Base-by-base conservation (phyloP, 1,140 invertebrate species). In the Cherax destructor region DNA sequence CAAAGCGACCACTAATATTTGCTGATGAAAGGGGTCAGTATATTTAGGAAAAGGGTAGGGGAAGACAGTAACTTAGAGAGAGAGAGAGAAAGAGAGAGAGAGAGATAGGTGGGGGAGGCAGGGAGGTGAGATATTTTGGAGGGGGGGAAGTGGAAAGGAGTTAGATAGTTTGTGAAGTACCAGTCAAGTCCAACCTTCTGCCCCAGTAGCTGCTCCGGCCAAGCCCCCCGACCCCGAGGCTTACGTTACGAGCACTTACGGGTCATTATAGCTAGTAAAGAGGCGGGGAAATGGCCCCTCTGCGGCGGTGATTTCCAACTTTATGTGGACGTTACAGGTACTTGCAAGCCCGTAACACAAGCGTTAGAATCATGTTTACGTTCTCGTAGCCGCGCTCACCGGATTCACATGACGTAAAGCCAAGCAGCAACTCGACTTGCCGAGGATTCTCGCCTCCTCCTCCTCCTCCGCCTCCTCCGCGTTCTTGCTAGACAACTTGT, bases 251-350 rank as follows among this genome's bases (percentile, higher is more conserved):
- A 91, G 88, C 88, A 91, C 88, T 91, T 91, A 79, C 72, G 88
- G 88, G 88, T 91, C 88, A 91, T 91, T 85, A 91, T 91, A 52
- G 88, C 88, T 91, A 91, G 88, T 91, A 85, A 86, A 91, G 88
- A 91, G 83, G 88, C 88, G 88, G 85, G 88, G 88, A 83, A 91
- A 91, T 79, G 74, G 88, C 83, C 83, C 88, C 88, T 91, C 61
- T 91, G 88, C 83, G 83, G 81, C 65, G 88, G 88, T 85, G 88
- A 91, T 91, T 91, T 91, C 86, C 88, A 91, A 91, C 81, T 91
- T 91, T 91, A 91, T 91, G 88, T 85, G 76, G 81, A 91, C 88
- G 88, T 91, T 91, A 91, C 86, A 91, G 88, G 88, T 80, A 91
- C 88, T 91, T 91, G 88, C 88, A 77, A 79, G 81, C 81, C 88